Evolutionary conservation across 2,797 vertebrate species (phyloP).

Genomic region (Brachymystax lenok): DNA sequence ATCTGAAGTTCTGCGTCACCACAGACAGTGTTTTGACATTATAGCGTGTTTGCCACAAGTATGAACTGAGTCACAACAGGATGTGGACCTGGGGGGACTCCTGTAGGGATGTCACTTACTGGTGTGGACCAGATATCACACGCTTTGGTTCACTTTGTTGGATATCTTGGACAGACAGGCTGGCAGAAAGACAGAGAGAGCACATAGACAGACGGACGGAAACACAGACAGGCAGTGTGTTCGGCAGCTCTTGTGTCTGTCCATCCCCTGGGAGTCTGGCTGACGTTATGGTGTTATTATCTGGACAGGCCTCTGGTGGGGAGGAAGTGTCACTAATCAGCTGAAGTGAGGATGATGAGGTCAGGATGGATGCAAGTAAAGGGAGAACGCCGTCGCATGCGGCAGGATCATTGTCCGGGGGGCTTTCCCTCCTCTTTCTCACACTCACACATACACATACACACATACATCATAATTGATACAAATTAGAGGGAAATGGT

Average conservation of each 20-base stretch:
- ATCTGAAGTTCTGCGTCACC: too few species aligned
- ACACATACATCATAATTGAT: too few species aligned
- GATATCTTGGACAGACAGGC: too few species aligned
- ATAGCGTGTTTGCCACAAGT: not conserved
- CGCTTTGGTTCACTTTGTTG: too few species aligned
- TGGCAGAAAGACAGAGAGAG: too few species aligned
- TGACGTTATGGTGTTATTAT: slow-evolving; percentile 2
- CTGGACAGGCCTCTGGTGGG: not conserved
- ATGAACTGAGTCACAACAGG: slow-evolving; percentile 1
- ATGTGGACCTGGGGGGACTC: not conserved
- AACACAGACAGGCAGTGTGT: not conserved
- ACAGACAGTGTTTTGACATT: too few species aligned
- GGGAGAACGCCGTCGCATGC: not conserved
- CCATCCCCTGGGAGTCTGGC: not conserved
- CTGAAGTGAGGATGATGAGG: slow-evolving; percentile 4
- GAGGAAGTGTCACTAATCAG: not conserved
- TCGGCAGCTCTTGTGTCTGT: not conserved
- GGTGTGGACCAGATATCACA: not conserved
- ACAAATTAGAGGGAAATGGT: too few species aligned
- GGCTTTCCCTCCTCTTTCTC: not conserved
- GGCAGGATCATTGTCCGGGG: not conserved
- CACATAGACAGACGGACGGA: too few species aligned
- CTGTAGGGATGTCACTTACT: not conserved
- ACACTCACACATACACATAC: too few species aligned
- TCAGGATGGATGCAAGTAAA: not conserved